Evolutionary conservation across 2,888 invertebrate species (phyloP).

Genomic region (Galerucella pusilla): DNA sequence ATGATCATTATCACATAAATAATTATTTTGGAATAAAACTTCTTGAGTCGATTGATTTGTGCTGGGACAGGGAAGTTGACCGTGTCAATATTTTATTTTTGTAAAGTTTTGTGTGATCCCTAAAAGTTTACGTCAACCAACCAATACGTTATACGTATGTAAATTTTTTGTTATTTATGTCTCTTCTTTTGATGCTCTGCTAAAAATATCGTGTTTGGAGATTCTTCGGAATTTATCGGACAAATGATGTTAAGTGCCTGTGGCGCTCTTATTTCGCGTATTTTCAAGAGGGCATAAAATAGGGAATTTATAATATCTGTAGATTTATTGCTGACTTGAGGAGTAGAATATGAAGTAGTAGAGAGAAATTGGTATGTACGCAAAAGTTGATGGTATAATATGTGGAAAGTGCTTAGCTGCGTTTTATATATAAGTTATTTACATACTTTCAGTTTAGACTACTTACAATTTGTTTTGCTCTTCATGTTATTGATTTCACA

Average conservation of each 20-base stretch:
- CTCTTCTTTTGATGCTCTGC: background rate
- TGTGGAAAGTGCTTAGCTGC: too few relatives aligned
- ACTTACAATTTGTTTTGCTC: too few relatives aligned
- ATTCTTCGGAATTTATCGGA: background rate
- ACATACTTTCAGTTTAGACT: too few relatives aligned
- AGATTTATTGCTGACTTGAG: background rate
- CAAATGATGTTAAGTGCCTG: background rate
- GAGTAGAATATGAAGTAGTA: background rate
- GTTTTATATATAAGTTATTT: too few relatives aligned
- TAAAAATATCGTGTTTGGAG: background rate
- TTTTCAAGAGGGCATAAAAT: background rate
- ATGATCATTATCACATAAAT: too few relatives aligned
- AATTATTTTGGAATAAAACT: too few relatives aligned
- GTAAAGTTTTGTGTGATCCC: background rate
- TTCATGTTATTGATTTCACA: too few relatives aligned
- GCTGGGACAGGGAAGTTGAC: background rate
- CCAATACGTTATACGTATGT: background rate
- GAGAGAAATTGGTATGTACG: background rate
- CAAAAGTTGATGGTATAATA: too few relatives aligned
- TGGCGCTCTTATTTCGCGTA: background rate
- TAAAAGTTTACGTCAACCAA: background rate
- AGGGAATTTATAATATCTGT: background rate
- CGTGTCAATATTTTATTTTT: background rate
- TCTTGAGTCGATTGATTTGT: background rate
- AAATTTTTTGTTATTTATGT: constrained; percentile 1